phyloP scores from a whole-genome alignment of 2,113 vertebrate species.

The Lampris incognitus region DNA sequence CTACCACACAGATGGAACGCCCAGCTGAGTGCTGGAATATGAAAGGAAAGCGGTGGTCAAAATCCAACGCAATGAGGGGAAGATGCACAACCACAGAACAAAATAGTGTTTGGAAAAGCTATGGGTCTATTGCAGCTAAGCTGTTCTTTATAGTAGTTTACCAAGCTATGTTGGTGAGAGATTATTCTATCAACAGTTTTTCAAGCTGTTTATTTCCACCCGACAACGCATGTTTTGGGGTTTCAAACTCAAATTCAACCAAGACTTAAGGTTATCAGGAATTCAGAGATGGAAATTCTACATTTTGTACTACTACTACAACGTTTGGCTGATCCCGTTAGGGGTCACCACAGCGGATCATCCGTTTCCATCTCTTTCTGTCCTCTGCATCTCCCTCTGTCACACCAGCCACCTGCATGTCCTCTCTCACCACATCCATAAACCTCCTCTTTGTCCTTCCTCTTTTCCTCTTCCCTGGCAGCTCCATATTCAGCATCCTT shows the following conservation, averaged over 20 bases:
- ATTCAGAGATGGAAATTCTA: too few relatives aligned
- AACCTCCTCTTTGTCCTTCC: too few relatives aligned
- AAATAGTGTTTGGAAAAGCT: neutral
- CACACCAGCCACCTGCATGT: too few relatives aligned
- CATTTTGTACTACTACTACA: too few relatives aligned
- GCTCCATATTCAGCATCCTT: too few relatives aligned
- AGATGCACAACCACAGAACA: neutral
- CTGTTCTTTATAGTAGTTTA: conserved; percentile 5
- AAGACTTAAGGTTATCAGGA: too few relatives aligned
- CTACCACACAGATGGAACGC: conserved; percentile 65
- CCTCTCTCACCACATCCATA: too few relatives aligned
- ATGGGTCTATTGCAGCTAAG: conserved; percentile 1
- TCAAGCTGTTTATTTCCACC: conserved; percentile 5
- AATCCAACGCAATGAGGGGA: conserved; percentile 17
- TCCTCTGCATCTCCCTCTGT: too few relatives aligned
- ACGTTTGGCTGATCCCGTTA: too few relatives aligned
- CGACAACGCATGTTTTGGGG: neutral
- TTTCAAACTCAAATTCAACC: neutral
- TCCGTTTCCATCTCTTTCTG: too few relatives aligned
- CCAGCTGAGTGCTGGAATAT: conserved; percentile 43
- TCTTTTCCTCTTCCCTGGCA: too few relatives aligned
- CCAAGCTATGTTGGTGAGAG: neutral
- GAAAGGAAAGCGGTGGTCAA: conserved; percentile 41
- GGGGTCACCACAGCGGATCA: too few relatives aligned
- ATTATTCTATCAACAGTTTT: neutral